Evolutionary conservation across 1,140 invertebrate species (phyloP), one percentile per base, ranked within the genome.

Genomic region (Tigriopus japonicus): DNA sequence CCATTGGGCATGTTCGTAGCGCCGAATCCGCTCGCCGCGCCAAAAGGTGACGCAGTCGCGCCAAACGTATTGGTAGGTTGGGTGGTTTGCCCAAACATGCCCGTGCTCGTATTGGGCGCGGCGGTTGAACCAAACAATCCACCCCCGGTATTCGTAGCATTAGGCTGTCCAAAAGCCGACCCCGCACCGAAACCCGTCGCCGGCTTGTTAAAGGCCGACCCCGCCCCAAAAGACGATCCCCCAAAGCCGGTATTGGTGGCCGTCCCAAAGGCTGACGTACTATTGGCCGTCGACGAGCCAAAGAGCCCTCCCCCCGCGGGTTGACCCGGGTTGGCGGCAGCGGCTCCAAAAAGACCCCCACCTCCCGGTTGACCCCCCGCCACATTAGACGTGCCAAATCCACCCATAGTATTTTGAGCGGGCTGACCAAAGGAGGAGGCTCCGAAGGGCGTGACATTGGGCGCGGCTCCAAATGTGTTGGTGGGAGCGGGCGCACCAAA

Each of bases 1-100:
- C 87, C 87, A 6, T 76, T 64, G 60, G 54, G 62, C 21, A 43
- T 63, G 62, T 56, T 65, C 64, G 21, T 71, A 10, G 73, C 70
- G 5, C 77, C 77, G 69, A 81, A 81, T 52, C 75, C 78, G 76
- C 66, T 5, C 63, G 64, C 51, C 19, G 43, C 59, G 1, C 64
- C 64, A 24, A 15, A 19, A 43, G 35, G 42, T 21, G 42, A 49
- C 9, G 58, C 42, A n/a, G 43, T 35, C 9, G 10, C 42, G 28
- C 55, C 55, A 42, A 40, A 40, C 15, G 12, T 41, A 17, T 40
- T 43, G 3, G 19, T 56, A 40, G 35, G 42, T 43, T 60, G 52
- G 13, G 58, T 19, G 14, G 43, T 15, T 40, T 14, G 19, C 7
- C 55, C 55, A 42, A 40, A 40, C 15, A 13, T 41, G 7, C 55